Evolutionary conservation across 2,113 vertebrate species (phyloP), one percentile per base, ranked within the genome.

Genomic region (Octodon degus): DNA sequence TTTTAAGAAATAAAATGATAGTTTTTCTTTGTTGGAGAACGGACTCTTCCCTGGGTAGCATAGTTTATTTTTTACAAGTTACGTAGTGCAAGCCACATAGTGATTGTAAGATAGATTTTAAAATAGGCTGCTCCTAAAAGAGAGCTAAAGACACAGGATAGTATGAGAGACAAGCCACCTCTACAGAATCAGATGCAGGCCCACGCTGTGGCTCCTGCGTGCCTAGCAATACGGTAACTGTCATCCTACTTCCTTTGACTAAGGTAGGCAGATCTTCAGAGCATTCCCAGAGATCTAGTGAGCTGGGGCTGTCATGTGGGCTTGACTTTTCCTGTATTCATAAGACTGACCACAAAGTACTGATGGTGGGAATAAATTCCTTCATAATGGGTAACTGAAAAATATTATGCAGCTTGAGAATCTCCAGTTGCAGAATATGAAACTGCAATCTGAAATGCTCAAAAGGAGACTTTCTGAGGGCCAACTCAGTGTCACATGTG

Each of bases 61-160:
- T 0, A 82, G 22, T n/a, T 91, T 53, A 43, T 37, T 79, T n/a
- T 89, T 32, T 1, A 32, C 37, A 74, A 25, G 72, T 43, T 74
- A 90, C 43, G 89, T 16, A 47, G 50, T 34, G 37, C 43, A 94
- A 77, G 20, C 82, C 84, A 92, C 93, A 79, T 34, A 62, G 87
- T 87, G 62, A 94, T 40, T 55, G 34, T 91, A 22, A 96, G 40
- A 14, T 10, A 14, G 30, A 25, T 37, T 89, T 77, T 70, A 72
- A 86, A 90, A 81, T 32, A 53, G 27, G 32, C 16, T 89, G 14
- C 7, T 27, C 17, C 5, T 1, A 8, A 30, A 72, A 58, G 63
- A 58, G 25, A 30, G 60, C 53, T 60, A 50, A 67, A 34, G 43
- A 65, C 10, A 74, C 4, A 37, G 30, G 77, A 17, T 34, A 25